Conservation (phyloP, 2,113 vertebrate species). For the Apus apus region DNA sequence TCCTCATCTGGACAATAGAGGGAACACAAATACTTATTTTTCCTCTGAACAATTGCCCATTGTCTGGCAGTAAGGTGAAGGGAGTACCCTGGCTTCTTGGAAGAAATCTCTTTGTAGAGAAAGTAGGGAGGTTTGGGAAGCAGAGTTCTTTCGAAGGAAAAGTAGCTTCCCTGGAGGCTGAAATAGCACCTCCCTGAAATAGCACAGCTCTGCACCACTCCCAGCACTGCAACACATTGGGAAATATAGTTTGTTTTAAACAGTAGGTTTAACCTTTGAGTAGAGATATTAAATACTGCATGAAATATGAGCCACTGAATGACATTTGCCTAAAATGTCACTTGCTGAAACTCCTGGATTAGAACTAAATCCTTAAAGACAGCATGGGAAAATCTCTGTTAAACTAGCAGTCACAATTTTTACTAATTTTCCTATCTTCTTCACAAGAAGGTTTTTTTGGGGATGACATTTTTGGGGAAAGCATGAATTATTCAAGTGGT, state of each 20-base stretch:
- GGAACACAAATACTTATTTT: background rate
- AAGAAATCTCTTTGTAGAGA: background rate
- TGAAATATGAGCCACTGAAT: background rate
- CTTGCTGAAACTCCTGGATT: background rate
- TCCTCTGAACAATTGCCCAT: background rate
- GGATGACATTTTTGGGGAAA: background rate
- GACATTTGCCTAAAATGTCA: constrained; percentile 27
- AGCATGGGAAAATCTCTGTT: background rate
- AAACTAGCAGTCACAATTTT: background rate
- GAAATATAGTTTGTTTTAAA: background rate
- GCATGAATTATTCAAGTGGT: background rate
- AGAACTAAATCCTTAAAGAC: background rate
- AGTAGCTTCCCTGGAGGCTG: background rate
- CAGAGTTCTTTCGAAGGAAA: background rate
- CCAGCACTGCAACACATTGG: background rate
- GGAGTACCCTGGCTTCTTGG: background rate
- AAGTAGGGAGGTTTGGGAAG: background rate
- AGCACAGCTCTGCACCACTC: background rate
- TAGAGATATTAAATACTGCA: background rate
- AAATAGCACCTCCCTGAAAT: background rate
- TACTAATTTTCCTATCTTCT: background rate
- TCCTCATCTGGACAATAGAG: background rate
- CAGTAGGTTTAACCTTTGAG: background rate
- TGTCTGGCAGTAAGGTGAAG: background rate
- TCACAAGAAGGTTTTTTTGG: background rate